Evolutionary conservation across 2,888 invertebrate genomes (phyloP).

Genomic region (Drosophila cognata): DNA sequence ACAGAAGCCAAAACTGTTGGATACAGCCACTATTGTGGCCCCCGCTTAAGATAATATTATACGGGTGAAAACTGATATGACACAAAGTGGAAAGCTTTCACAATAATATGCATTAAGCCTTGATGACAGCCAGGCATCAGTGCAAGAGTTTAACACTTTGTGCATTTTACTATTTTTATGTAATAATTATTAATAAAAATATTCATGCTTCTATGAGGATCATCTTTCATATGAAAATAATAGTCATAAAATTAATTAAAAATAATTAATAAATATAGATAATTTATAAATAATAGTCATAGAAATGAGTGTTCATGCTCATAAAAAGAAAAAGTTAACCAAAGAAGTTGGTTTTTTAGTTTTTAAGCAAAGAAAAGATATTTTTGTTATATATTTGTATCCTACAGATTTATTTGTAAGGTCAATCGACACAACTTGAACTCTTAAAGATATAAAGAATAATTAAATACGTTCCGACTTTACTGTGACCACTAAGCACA

Average conservation of each 20-base stretch:
- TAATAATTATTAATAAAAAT: neutral
- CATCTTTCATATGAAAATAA: neutral
- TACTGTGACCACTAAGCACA: neutral
- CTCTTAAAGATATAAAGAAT: neutral
- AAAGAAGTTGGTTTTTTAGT: neutral
- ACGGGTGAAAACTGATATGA: constrained; percentile 21
- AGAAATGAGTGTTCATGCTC: neutral
- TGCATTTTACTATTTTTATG: neutral
- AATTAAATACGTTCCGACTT: neutral
- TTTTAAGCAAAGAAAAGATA: neutral
- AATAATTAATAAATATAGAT: neutral
- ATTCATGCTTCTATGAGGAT: rapidly evolving
- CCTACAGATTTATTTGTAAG: neutral
- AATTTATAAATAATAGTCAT: neutral
- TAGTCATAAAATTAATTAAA: neutral
- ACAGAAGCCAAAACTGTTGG: constrained; percentile 10
- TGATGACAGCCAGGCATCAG: neutral
- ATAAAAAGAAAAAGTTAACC: neutral
- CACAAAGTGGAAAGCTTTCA: constrained; percentile 2
- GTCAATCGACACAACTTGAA: neutral
- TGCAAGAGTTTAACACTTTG: neutral
- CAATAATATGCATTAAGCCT: neutral
- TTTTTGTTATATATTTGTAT: neutral
- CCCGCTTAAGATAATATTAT: constrained; percentile 9
- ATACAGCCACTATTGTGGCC: constrained; percentile 4